phyloP scores from a whole-genome alignment of 2,888 invertebrate species.

The Nebria salina region DNA sequence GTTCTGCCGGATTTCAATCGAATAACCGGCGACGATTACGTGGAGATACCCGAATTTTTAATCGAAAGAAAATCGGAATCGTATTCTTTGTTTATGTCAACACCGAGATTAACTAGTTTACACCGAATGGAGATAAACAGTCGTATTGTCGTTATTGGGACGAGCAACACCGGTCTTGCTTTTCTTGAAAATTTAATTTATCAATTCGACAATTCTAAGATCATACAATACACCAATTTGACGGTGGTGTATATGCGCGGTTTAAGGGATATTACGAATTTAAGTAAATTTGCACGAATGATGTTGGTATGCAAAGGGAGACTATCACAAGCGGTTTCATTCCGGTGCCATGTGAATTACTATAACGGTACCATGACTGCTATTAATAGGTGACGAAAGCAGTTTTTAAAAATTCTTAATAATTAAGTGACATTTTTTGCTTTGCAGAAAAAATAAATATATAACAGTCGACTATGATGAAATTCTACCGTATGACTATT shows the following conservation, averaged over 20 bases:
- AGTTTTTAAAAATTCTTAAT: not conserved
- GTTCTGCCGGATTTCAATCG: slow-evolving; percentile 51
- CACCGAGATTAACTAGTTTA: slow-evolving; percentile 64
- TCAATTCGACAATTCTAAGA: slow-evolving; percentile 48
- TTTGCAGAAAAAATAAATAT: slow-evolving; percentile 68
- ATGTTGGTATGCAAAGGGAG: slow-evolving; percentile 63
- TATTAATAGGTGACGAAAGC: slow-evolving; percentile 66
- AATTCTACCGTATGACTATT: slow-evolving; percentile 65
- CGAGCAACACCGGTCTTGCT: slow-evolving; percentile 71
- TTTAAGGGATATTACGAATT: slow-evolving; percentile 18
- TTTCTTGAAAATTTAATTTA: slow-evolving; percentile 69
- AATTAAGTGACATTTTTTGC: slow-evolving; percentile 49
- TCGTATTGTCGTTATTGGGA: slow-evolving; percentile 73
- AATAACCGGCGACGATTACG: not conserved
- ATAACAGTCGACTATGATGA: slow-evolving; percentile 64
- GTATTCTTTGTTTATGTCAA: slow-evolving; percentile 67
- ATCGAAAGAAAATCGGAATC: not conserved
- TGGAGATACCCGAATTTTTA: not conserved
- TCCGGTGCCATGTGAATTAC: slow-evolving; percentile 73
- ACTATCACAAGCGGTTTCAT: slow-evolving; percentile 67
- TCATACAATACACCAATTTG: slow-evolving; percentile 74
- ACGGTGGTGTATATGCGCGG: slow-evolving; percentile 72
- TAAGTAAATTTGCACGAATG: slow-evolving; percentile 8
- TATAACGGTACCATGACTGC: slow-evolving; percentile 68
- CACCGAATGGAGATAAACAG: slow-evolving; percentile 67